These are phyloP conservation scores for Cotesia congregata DNA, from an alignment of 2,888 invertebrate genomes.

Conservation along the genomic window DNA sequence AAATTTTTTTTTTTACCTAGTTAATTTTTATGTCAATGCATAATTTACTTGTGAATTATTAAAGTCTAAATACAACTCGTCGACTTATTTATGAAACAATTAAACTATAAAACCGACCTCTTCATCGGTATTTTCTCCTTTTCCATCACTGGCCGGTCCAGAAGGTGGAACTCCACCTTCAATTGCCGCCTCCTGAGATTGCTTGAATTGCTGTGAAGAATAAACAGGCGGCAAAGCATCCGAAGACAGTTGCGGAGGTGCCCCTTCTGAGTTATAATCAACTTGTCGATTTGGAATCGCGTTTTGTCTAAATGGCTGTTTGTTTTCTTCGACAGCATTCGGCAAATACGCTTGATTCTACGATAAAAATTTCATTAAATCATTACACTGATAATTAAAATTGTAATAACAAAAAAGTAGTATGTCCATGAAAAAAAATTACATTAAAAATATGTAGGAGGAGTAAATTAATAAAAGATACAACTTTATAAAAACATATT, in stretches of 20 bases:
- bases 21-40: no score
- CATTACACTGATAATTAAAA: neutral
- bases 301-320: constrained; percentile 56
- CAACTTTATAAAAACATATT: no score
- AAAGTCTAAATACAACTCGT: no score
- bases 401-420: no score
- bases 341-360: constrained; percentile 63
- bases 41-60: no score
- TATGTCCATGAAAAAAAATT: no score
- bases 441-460: no score
- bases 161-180: constrained; percentile 20
- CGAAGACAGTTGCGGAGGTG: constrained; percentile 59
- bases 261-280: constrained; percentile 54
- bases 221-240: constrained; percentile 63
- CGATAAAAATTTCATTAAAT: neutral
- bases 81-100: no score
- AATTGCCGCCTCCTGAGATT: constrained; percentile 32
- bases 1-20: no score
- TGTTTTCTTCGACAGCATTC: constrained; percentile 57
- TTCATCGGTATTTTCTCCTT: constrained; percentile 41
- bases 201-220: constrained; percentile 51
- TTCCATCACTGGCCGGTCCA: constrained; percentile 21
- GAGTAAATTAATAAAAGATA: no score
- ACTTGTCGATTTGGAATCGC: constrained; percentile 54
- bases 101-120: constrained; percentile 38